A percentile compares a stretch with the other conserved stretches of the same genome.
Conservation (phyloP, 2,113 vertebrate genomes). For the Dicentrarchus labrax region DNA sequence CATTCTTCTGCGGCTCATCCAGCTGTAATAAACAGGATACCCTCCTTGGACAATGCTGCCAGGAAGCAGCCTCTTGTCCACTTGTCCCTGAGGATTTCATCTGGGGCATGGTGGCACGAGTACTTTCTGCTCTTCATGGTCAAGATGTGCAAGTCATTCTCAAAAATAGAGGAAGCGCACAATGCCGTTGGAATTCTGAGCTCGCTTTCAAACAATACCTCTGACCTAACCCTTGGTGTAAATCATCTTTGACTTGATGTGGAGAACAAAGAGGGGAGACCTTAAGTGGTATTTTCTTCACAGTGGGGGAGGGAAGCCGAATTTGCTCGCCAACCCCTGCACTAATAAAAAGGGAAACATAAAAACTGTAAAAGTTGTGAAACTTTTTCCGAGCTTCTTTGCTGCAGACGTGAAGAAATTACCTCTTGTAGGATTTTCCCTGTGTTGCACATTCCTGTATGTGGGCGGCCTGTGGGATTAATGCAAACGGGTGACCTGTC, state of each 20-base stretch:
- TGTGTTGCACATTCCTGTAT: conserved; percentile 70
- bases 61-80: conserved; percentile 66
- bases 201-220: conserved; percentile 69
- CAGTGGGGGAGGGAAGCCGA: conserved; percentile 16
- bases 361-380: conserved; percentile 43
- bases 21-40: conserved; percentile 81
- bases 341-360: conserved; percentile 52
- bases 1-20: conserved; percentile 53
- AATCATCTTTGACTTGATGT: conserved; percentile 61
- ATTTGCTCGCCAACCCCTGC: conserved; percentile 9
- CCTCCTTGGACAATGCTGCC: conserved; percentile 72
- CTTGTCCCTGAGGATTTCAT: conserved; percentile 59
- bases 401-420: conserved; percentile 52
- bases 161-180: conserved; percentile 65
- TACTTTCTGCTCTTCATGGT: conserved; percentile 57
- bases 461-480: conserved; percentile 64
- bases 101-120: conserved; percentile 24
- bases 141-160: conserved; percentile 52
- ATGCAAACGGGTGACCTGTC: conserved; percentile 68
- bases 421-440: conserved; percentile 66
- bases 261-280: conserved; percentile 61
- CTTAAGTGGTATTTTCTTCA: conserved; percentile 20
- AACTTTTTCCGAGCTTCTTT: conserved; percentile 14
- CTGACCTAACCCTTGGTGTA: conserved; percentile 66
- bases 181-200: conserved; percentile 51